Conservation (phyloP, 2,888 invertebrate genomes). For the Aphodius granarius region DNA sequence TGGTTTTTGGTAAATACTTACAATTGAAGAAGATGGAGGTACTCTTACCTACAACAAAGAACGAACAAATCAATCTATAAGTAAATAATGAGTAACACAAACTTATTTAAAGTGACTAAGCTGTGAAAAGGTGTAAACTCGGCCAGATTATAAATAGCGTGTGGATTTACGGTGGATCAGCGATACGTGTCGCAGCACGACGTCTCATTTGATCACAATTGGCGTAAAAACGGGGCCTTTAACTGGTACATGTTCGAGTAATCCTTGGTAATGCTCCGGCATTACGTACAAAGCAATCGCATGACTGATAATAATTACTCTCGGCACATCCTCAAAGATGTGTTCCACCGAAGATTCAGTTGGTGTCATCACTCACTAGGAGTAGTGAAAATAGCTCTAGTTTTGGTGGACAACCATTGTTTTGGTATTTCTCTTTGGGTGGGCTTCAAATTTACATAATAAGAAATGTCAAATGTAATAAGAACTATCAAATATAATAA, state of each 20-base stretch:
- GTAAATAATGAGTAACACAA: too few relatives aligned
- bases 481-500: too few relatives aligned
- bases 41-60: too few relatives aligned
- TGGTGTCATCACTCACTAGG: neutral
- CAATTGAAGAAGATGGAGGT: too few relatives aligned
- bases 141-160: neutral
- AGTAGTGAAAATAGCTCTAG: neutral
- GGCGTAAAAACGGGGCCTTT: neutral
- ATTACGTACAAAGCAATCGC: conserved; percentile 7
- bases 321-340: conserved; percentile 2
- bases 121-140: neutral
- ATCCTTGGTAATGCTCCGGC: conserved; percentile 6
- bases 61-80: neutral
- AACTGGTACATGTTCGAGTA: neutral
- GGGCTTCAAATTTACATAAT: neutral
- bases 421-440: neutral
- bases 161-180: conserved; percentile 2
- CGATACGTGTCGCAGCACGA: neutral
- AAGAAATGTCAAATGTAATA: too few relatives aligned
- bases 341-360: neutral
- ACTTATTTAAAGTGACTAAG: too few relatives aligned
- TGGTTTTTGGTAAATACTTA: too few relatives aligned
- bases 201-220: conserved; percentile 4
- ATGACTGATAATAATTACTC: conserved; percentile 9
- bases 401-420: neutral